phyloP scores from a whole-genome alignment of 2,888 invertebrate genomes.

The Drosophila mercatorum region DNA sequence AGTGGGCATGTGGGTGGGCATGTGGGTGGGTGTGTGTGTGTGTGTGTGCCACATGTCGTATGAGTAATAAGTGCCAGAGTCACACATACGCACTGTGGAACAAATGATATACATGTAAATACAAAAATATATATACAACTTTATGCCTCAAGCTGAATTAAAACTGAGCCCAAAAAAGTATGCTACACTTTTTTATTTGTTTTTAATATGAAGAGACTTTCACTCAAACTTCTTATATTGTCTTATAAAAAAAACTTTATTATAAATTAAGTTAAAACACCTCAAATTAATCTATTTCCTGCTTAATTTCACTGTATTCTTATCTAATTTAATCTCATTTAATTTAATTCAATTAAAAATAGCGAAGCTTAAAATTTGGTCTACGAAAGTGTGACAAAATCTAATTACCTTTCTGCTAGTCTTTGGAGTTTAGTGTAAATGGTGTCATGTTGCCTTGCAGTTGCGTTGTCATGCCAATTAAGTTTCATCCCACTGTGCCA shows the following conservation, averaged over 20 bases:
- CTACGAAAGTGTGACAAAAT: neutral
- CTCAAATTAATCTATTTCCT: neutral
- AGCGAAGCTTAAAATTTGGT: neutral
- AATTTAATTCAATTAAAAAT: neutral
- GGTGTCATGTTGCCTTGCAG: slow-evolving; percentile 1
- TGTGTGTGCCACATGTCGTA: slow-evolving; percentile 67
- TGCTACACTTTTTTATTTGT: no score
- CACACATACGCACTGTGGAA: slow-evolving; percentile 38
- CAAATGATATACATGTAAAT: neutral
- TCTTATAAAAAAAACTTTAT: no score
- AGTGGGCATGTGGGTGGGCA: neutral
- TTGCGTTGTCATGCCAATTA: slow-evolving; percentile 20
- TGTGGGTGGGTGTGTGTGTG: slow-evolving; percentile 6
- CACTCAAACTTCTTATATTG: no score
- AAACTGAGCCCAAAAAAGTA: no score
- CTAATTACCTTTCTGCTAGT: neutral
- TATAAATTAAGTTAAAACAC: no score
- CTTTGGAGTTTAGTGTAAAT: neutral
- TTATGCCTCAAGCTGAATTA: no score
- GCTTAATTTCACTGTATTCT: neutral
- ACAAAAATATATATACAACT: no score
- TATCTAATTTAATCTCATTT: neutral
- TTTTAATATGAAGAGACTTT: no score
- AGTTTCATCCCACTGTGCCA: slow-evolving; percentile 47
- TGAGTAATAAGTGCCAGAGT: slow-evolving; percentile 60